Percentiles rank a stretch among this genome's conserved stretches.
These are phyloP conservation scores for Scaptomyza montana DNA, from an alignment of 1,140 invertebrate species.

Conservation along the genomic window DNA sequence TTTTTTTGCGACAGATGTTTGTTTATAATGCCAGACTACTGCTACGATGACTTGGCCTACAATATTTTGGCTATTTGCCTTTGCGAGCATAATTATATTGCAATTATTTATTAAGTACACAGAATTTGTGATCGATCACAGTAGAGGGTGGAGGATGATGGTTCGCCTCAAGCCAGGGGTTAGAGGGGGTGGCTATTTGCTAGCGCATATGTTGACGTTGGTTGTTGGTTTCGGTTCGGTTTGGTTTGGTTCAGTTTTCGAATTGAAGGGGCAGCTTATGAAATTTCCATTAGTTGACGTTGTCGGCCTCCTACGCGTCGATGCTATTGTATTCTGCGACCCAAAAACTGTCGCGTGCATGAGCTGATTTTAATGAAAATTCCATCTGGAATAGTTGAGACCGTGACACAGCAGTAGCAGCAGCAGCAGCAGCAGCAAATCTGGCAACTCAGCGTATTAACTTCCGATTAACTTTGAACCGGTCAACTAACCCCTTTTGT, in stretches of 20 bases:
- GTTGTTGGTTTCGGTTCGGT: background rate
- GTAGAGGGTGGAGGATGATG: slow-evolving; percentile 8
- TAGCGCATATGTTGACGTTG: slow-evolving; percentile 45
- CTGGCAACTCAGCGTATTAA: slow-evolving; percentile 81
- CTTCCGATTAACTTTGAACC: slow-evolving; percentile 78
- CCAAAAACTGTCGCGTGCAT: slow-evolving; percentile 66
- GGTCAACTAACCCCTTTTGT: slow-evolving; percentile 73
- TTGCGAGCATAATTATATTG: slow-evolving; percentile 76
- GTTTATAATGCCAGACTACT: slow-evolving; percentile 36
- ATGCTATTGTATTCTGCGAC: slow-evolving; percentile 3
- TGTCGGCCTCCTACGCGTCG: slow-evolving; percentile 50
- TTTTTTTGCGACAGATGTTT: slow-evolving; percentile 77
- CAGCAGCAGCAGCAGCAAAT: slow-evolving; percentile 44
- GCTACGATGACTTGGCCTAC: slow-evolving; percentile 38
- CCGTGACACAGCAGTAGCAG: slow-evolving; percentile 59
- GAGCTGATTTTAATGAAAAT: slow-evolving; percentile 82
- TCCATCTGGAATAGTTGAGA: slow-evolving; percentile 75
- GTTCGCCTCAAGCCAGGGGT: slow-evolving; percentile 1
- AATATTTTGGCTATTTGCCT: slow-evolving; percentile 65
- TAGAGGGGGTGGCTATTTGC: slow-evolving; percentile 13
- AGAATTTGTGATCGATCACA: slow-evolving; percentile 75
- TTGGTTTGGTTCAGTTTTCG: slow-evolving; percentile 2
- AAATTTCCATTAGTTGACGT: slow-evolving; percentile 74
- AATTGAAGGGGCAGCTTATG: slow-evolving; percentile 66
- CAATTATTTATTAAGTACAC: slow-evolving; percentile 82